Evolutionary conservation across 2,888 invertebrate genomes (phyloP), one percentile per base, ranked within the genome.

Genomic region (Hydraecia micacea): DNA sequence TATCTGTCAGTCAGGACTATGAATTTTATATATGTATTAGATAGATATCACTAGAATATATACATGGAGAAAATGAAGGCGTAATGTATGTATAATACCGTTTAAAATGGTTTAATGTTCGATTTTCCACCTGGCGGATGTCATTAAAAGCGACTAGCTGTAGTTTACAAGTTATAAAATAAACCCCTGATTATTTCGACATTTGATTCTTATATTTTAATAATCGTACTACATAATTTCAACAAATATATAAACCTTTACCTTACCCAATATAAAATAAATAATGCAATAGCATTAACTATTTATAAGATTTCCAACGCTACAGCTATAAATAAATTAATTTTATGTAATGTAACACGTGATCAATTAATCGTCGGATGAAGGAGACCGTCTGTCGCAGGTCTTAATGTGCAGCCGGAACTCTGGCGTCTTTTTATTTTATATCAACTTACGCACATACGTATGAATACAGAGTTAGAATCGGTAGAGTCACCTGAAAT

Each of bases 321-420:
- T 72, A 49, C n/a, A 8, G 66, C 85, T 81, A 87, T 85, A 82
- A 89, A 92, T 92, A 92, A 88, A 88, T 86, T 85, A 90, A 91
- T 92, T 93, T 90, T 85, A 88, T 93, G 95, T 94, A 95, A 95
- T 91, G 77, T 88, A 91, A 95, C 90, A 92, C 92, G 91, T 85
- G 90, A 94, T 93, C 90, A 94, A 95, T 95, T 94, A 94, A 94
- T 91, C 88, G 87, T 86, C 79, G 83, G 73, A 75, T 79, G 91
- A 94, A 95, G 94, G 94, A 94, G 81, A 72, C 78, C 75, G 75
- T 76, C 74, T 80, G 83, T 77, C 77, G 80, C 87, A 87, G 80
- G 84, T 84, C 76, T 84, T 82, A 78, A 82, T 79, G 77, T 74
- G 84, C 49, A 66, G 73, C 87, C 86, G 88, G 89, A 84, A 88